Evolutionary conservation across 2,797 vertebrate species (phyloP).

Genomic region (Spondyliosoma cantharus): DNA sequence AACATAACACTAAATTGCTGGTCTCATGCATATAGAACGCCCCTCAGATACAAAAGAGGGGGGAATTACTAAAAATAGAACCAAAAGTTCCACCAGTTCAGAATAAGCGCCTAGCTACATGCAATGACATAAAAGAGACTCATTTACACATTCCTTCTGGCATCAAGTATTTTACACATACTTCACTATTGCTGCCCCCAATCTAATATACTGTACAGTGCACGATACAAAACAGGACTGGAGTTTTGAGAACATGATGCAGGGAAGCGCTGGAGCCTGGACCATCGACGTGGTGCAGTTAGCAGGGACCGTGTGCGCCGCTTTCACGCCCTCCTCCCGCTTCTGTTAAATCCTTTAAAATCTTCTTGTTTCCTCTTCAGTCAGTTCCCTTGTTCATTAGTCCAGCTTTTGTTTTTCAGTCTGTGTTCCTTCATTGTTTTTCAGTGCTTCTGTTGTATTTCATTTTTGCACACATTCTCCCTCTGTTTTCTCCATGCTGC

Average conservation of each 20-base stretch:
- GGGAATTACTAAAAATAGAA: conserved; percentile 85
- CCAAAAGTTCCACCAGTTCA: conserved; percentile 84
- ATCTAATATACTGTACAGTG: conserved; percentile 83
- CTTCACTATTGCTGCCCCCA: conserved; percentile 72
- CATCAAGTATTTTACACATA: conserved; percentile 85
- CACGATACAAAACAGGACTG: conserved; percentile 80
- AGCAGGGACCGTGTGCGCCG: conserved; percentile 64
- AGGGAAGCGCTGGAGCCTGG: conserved; percentile 73
- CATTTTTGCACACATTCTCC: conserved; percentile 65
- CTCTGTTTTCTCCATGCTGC: conserved; percentile 69
- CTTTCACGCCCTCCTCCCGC: conserved; percentile 58
- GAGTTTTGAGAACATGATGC: conserved; percentile 69
- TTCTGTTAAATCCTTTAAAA: conserved; percentile 54
- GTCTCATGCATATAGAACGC: conserved; percentile 87
- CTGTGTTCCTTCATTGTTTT: conserved; percentile 61
- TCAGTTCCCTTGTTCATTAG: conserved; percentile 47
- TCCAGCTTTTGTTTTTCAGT: conserved; percentile 52
- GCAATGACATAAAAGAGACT: conserved; percentile 88
- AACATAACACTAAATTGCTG: conserved; percentile 86
- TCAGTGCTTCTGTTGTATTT: conserved; percentile 71
- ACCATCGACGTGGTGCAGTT: conserved; percentile 60
- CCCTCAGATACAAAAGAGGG: conserved; percentile 82
- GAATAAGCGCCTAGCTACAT: conserved; percentile 88
- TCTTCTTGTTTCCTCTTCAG: conserved; percentile 38
- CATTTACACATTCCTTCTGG: conserved; percentile 86